Percentiles rank a stretch among this genome's conserved stretches.
Conservation (phyloP, 2,113 vertebrate genomes). For the Phalacrocorax aristotelis region DNA sequence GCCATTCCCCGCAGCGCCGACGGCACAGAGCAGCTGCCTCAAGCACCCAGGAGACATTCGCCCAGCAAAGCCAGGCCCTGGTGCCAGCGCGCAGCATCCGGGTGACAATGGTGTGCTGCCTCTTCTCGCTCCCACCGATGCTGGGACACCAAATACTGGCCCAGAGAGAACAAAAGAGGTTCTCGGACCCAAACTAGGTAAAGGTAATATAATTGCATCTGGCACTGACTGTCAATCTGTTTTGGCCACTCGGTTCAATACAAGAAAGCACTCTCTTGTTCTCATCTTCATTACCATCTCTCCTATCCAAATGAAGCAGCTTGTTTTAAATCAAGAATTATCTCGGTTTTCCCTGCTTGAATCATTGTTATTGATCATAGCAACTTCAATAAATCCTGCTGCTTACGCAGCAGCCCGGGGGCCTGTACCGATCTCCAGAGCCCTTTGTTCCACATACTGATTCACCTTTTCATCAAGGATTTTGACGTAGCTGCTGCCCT, state of each 20-base stretch:
- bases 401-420: background rate
- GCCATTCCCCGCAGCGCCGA: fast-evolving
- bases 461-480: conserved; percentile 74
- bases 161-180: background rate
- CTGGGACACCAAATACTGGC: background rate
- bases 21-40: background rate
- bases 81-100: fast-evolving
- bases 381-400: conserved; percentile 45
- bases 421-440: background rate
- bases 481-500: conserved; percentile 70
- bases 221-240: background rate
- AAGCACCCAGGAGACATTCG: fast-evolving
- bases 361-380: conserved; percentile 60
- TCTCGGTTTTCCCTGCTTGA: background rate
- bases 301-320: background rate
- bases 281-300: background rate
- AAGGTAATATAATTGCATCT: background rate
- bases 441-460: conserved; percentile 69
- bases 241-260: background rate
- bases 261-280: background rate
- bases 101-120: background rate
- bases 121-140: fast-evolving
- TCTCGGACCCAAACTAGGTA: background rate
- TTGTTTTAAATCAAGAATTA: conserved; percentile 38
- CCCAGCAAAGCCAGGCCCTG: background rate